phyloP scores from a whole-genome alignment of 2,888 invertebrate species.

The Ennomos quercinarius region DNA sequence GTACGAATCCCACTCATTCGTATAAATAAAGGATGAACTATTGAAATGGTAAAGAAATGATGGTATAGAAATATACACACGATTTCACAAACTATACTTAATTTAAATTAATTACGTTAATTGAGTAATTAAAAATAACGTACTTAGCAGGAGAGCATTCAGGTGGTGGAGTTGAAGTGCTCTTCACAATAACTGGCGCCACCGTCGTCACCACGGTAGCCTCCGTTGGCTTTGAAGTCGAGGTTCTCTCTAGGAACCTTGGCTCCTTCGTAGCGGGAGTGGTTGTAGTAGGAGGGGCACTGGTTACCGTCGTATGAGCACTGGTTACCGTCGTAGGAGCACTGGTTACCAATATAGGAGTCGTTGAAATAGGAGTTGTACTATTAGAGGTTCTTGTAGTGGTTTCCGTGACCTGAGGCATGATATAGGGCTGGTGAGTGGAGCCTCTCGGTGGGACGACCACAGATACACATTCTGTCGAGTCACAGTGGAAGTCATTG shows the following conservation, averaged over 20 bases:
- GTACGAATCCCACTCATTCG: too few species aligned
- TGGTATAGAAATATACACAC: too few species aligned
- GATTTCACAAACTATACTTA: too few species aligned
- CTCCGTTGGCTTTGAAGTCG: not conserved
- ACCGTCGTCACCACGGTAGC: not conserved
- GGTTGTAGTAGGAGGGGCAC: slow-evolving; percentile 1
- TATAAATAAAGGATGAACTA: too few species aligned
- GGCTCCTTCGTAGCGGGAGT: not conserved
- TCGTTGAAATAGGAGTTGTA: slow-evolving; percentile 28
- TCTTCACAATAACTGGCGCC: slow-evolving; percentile 34
- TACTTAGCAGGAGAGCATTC: slow-evolving; percentile 46
- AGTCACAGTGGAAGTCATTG: slow-evolving; percentile 90
- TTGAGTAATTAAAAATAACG: slow-evolving; percentile 18
- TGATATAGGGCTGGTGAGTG: slow-evolving; percentile 52
- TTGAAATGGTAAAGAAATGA: too few species aligned
- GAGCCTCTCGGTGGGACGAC: slow-evolving; percentile 44
- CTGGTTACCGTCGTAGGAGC: slow-evolving; percentile 4
- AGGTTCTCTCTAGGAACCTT: not conserved
- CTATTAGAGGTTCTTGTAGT: slow-evolving; percentile 18
- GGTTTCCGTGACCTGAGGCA: slow-evolving; percentile 29
- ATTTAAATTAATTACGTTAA: too few species aligned
- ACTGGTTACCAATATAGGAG: slow-evolving; percentile 61
- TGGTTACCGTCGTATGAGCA: not conserved
- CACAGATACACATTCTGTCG: slow-evolving; percentile 74
- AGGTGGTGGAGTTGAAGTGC: slow-evolving; percentile 38